phyloP scores from a whole-genome alignment of 1,140 invertebrate species.

The Tetramorium alpestre region DNA sequence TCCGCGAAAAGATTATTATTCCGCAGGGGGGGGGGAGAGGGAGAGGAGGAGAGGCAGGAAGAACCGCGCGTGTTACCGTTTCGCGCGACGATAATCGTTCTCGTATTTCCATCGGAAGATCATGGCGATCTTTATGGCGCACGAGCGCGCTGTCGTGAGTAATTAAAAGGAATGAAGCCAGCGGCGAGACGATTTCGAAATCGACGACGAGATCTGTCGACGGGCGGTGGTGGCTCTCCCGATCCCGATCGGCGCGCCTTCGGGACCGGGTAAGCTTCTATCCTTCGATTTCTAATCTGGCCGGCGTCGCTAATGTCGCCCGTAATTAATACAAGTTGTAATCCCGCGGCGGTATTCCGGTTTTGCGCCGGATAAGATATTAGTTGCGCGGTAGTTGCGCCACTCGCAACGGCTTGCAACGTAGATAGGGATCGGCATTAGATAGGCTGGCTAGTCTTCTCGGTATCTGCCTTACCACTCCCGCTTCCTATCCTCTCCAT shows the following conservation, averaged over 20 bases:
- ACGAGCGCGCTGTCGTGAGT: constrained; percentile 12
- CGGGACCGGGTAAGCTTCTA: constrained; percentile 28
- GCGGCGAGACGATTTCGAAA: not conserved
- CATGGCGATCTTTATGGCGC: constrained; percentile 13
- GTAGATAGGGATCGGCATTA: constrained; percentile 84
- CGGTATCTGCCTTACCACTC: constrained; percentile 60
- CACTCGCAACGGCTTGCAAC: constrained; percentile 73
- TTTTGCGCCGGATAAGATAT: constrained; percentile 85
- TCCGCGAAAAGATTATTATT: constrained; percentile 52
- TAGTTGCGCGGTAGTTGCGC: constrained; percentile 81
- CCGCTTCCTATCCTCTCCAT: constrained; percentile 72
- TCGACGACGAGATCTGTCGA: constrained; percentile 16
- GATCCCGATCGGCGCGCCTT: constrained; percentile 55
- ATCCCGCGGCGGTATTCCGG: constrained; percentile 83
- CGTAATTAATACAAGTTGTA: constrained; percentile 86
- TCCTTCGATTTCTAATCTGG: constrained; percentile 85
- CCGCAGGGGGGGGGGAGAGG: not conserved
- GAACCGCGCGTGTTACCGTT: constrained; percentile 13
- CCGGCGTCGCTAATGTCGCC: constrained; percentile 82
- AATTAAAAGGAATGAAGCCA: constrained; percentile 51
- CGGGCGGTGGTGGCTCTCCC: constrained; percentile 21
- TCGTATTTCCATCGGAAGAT: constrained; percentile 49
- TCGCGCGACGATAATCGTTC: constrained; percentile 31
- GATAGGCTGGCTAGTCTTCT: constrained; percentile 72
- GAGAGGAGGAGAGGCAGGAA: not conserved